A percentile compares a stretch with the other conserved stretches of the same genome.
These are phyloP conservation scores for Danio choprae DNA, from an alignment of 2,797 vertebrate genomes.

Conservation along the genomic window DNA sequence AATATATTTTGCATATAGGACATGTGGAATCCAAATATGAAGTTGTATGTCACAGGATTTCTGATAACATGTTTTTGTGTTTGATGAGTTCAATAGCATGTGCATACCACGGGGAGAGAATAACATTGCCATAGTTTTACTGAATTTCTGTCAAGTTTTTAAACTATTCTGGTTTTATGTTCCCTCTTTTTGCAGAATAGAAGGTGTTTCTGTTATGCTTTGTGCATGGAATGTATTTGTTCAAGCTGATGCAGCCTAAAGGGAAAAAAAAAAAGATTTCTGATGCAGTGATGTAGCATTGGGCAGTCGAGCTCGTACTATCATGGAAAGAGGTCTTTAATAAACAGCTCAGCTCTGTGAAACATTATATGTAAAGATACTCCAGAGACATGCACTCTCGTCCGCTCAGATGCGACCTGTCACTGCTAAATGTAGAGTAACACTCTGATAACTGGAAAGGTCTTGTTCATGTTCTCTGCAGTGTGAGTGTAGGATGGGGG, in stretches of 20 bases:
- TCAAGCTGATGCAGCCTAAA: constrained; percentile 27
- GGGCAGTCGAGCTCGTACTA: constrained; percentile 6
- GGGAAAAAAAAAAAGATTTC: constrained; percentile 6
- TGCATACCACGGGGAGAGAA: not conserved
- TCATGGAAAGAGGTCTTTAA: not conserved
- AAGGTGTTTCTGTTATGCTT: not conserved
- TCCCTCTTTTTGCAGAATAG: not conserved
- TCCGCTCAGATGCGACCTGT: constrained; percentile 8
- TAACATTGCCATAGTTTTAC: not conserved
- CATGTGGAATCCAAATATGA: no score
- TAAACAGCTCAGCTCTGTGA: constrained; percentile 14
- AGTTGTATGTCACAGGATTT: no score
- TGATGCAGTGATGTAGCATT: constrained; percentile 9
- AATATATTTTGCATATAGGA: no score
- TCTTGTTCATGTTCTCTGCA: not conserved
- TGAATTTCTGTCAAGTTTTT: not conserved
- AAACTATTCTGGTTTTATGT: not conserved
- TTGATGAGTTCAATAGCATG: not conserved
- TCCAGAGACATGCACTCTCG: not conserved
- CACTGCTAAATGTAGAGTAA: constrained; percentile 12
- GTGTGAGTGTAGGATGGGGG: not conserved
- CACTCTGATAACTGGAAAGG: constrained; percentile 2
- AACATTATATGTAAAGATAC: constrained; percentile 4
- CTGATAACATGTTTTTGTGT: not conserved
- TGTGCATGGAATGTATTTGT: constrained; percentile 19